Base-by-base conservation (phyloP, 2,113 vertebrate genomes). In the Gobiocypris rarus region DNA sequence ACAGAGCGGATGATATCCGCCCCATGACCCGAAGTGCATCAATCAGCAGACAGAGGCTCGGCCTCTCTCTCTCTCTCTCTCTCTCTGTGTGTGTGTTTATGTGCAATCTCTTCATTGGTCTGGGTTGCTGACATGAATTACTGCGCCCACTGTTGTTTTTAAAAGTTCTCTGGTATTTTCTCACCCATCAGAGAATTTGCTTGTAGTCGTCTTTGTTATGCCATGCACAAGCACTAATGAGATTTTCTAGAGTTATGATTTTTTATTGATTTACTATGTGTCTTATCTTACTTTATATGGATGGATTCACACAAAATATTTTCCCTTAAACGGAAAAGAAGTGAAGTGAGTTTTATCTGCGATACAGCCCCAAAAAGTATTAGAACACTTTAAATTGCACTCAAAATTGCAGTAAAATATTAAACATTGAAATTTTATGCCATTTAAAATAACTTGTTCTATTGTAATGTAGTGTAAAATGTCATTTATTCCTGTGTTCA, bases 1-100 rank as follows among this genome's bases (percentile, higher is more conserved):
- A 28, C 50, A 26, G 76, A 81, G 59, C 48, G 31, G 70, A 81
- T 67, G 82, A 8, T 78, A 90, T 90, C 90, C 82, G 52, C 82
- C 86, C 78, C 69, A n/a, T 93, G 92, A 93, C 93, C 91, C 82
- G 10, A 67, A 87, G 84, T 85, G 38, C 86, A 86, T 93, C 91
- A 91, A 90, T 92, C 90, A 93, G 84, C 90, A 92, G 84, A 73
- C 73, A 77, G 63, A 19, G n/a, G n/a, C n/a, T n/a, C n/a, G n/a
- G n/a, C 3, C 31, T 31, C 31, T 31, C 31, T 31, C 31, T 31
- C 31, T 31, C 31, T 31, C 31, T 31, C 31, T 31, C 31, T 31
- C 31, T 31, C 31, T 31, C 31, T n/a, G n/a, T n/a, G 13, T 83
- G 52, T 80, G 58, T 84, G 54, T 85, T 75, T 82, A 26, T 84